Conservation (phyloP, 23 tunicate species). For the Phallusia fumigata region DNA sequence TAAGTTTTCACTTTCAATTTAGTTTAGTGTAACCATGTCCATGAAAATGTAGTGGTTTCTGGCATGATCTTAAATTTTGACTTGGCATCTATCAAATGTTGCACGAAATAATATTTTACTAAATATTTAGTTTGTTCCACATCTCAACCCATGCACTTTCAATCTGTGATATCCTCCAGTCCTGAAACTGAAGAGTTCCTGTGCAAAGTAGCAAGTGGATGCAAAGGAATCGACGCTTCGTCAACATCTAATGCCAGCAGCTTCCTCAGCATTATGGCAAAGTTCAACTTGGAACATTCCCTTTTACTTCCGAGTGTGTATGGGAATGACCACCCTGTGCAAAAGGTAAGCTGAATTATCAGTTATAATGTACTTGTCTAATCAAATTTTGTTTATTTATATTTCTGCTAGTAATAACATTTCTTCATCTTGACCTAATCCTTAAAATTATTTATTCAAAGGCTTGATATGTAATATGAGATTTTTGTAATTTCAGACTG, state of each 20-base stretch:
- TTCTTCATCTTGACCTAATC: no score
- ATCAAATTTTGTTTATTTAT: no score
- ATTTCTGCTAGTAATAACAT: no score
- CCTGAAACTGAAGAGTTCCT: slow-evolving; percentile 14
- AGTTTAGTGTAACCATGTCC: no score
- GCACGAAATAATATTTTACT: no score
- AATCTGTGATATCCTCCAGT: neutral
- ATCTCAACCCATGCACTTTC: neutral
- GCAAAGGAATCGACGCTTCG: slow-evolving; percentile 1
- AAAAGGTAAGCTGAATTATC: slow-evolving; percentile 42
- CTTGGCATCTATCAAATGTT: no score
- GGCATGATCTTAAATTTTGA: no score
- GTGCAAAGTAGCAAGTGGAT: neutral
- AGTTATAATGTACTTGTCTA: no score
- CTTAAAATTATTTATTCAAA: neutral
- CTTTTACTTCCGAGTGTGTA: slow-evolving; percentile 16
- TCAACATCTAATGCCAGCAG: neutral
- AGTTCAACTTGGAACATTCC: neutral
- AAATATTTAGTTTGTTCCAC: no score
- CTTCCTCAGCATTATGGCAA: slow-evolving; percentile 5
- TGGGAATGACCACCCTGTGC: slow-evolving; percentile 25
- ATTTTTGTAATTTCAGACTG: slow-evolving; percentile 30
- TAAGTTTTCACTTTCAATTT: no score
- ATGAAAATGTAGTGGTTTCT: no score
- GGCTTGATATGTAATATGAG: neutral